These are phyloP conservation scores for Geotrupes spiniger DNA, from an alignment of 2,888 invertebrate genomes.

Conservation along the genomic window DNA sequence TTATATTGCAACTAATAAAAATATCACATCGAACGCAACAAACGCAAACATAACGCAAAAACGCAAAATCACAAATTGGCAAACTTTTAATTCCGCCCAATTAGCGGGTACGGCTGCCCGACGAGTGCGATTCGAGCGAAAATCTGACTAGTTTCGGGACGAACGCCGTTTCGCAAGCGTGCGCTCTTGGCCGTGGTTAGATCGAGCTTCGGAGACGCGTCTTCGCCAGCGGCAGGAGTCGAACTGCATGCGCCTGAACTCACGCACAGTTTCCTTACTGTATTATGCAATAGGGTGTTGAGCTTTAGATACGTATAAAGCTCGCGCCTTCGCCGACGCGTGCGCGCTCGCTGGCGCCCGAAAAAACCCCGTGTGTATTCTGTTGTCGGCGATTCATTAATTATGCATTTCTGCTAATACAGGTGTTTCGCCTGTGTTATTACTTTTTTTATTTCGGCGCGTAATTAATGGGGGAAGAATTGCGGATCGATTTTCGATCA, in stretches of 20 bases:
- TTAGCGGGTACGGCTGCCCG: too few species aligned
- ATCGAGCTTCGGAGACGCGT: slow-evolving; percentile 1
- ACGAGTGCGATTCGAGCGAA: too few species aligned
- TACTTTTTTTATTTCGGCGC: not conserved
- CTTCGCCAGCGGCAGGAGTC: slow-evolving; percentile 10
- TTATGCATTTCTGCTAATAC: slow-evolving; percentile 9
- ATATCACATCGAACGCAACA: too few species aligned
- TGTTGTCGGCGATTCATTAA: slow-evolving; percentile 9
- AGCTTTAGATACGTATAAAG: slow-evolving; percentile 19
- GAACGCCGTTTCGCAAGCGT: too few species aligned
- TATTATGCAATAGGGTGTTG: slow-evolving; percentile 24
- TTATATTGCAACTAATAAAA: too few species aligned
- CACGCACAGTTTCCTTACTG: slow-evolving; percentile 20
- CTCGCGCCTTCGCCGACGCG: slow-evolving; percentile 18
- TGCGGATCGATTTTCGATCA: too few species aligned
- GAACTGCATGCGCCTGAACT: slow-evolving; percentile 26
- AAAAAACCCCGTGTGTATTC: slow-evolving; percentile 7
- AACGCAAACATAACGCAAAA: too few species aligned
- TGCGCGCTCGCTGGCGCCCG: slow-evolving; percentile 15
- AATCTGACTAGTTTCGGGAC: too few species aligned
- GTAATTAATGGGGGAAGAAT: not conserved
- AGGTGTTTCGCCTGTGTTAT: slow-evolving; percentile 9
- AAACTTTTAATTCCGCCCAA: slow-evolving; percentile 3
- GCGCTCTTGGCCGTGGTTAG: too few species aligned
- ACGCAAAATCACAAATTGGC: too few species aligned